Evolutionary conservation across 2,113 vertebrate species (phyloP), one percentile per base, ranked within the genome.

Genomic region (Chloebia gouldiae): DNA sequence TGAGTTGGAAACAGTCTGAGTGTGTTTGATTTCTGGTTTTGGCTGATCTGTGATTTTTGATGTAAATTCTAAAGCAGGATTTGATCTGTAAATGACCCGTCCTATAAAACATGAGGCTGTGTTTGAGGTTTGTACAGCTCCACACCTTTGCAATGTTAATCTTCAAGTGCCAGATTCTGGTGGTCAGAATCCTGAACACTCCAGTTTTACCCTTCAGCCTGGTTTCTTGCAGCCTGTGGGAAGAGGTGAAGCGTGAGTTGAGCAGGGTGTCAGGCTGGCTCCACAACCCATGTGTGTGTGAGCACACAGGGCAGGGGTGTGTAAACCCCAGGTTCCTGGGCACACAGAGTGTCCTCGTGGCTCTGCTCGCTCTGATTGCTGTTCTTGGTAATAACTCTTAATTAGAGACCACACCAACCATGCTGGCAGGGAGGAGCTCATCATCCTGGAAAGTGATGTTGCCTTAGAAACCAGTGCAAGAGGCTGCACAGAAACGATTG

Each of bases 371-470:
- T 28, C 73, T 42, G 44, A 51, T 71, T 54, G 18, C 47, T 47
- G 45, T 24, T 37, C 13, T 19, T 72, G 56, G 44, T 93, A 68
- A 88, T 83, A 40, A 71, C 47, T 31, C 90, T 94, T 97, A 92
- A 96, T 97, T 95, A 90, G 81, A 59, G 78, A 64, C 31, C 37
- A 12, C 40, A 5, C 93, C 81, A 81, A 59, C 22, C 7, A 18
- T 5, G 40, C 78, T 93, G 92, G 90, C 89, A 72, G 90, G 68
- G 91, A 98, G 92, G 77, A 94, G 92, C 98, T 98, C 97, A 77
- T 97, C 97, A 97, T 93, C 97, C 97, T 97, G 98, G 96, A 94
- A 95, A 95, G 93, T 90, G 97, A 68, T 50, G 98, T 99, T 98
- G 98, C 98, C 98, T 96, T 98, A 97, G 98, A 96, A 97, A 98